Evolutionary conservation across 92 coral and sea anemone genomes (phyloP).

Genomic region (Desmophyllum pertusum): DNA sequence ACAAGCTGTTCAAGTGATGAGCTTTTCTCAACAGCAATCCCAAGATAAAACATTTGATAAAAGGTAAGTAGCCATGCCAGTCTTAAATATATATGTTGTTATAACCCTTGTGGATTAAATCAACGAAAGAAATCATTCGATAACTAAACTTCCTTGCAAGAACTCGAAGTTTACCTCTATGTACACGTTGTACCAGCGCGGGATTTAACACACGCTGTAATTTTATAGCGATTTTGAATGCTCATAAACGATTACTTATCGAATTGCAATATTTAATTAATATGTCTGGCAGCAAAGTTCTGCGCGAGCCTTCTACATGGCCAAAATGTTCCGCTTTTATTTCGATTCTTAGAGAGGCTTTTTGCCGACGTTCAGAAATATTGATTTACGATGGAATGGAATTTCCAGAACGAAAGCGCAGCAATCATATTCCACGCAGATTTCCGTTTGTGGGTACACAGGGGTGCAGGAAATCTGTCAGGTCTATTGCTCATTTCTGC

Average conservation of each 20-base stretch:
- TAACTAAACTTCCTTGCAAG: background rate
- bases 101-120: background rate
- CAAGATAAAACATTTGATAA: slow-evolving; percentile 11
- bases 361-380: background rate
- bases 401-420: background rate
- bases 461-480: slow-evolving; percentile 6
- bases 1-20: slow-evolving; percentile 27
- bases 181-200: background rate
- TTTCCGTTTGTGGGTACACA: slow-evolving; percentile 14
- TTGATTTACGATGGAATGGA: background rate
- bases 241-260: slow-evolving; percentile 11
- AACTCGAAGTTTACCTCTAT: background rate
- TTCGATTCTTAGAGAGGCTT: background rate
- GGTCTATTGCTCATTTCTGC: background rate
- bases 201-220: background rate
- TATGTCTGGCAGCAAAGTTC: background rate
- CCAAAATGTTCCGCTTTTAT: background rate
- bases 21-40: slow-evolving; percentile 13
- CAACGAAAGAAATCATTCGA: background rate
- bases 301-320: background rate
- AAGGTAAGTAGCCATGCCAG: slow-evolving; percentile 24
- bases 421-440: background rate
- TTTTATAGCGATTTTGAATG: slow-evolving; percentile 9
- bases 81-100: background rate
- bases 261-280: slow-evolving; percentile 11